These are phyloP conservation scores for Brachymystax lenok DNA, from an alignment of 2,797 vertebrate genomes.

Conservation along the genomic window DNA sequence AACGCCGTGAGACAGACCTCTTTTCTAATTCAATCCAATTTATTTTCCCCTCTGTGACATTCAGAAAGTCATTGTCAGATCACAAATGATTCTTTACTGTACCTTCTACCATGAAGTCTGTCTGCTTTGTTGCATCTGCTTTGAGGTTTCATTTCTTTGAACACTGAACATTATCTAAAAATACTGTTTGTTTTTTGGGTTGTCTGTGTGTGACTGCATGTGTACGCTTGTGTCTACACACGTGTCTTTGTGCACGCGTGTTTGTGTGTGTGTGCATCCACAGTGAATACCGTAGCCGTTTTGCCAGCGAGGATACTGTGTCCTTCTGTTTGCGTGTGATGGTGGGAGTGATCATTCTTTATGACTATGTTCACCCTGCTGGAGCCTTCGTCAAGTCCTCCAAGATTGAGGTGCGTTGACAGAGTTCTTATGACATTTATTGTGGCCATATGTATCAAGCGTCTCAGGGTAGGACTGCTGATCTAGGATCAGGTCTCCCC, in stretches of 20 bases:
- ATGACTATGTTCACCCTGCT: slow-evolving; percentile 94
- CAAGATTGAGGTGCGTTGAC: slow-evolving; percentile 89
- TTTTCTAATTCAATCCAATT: neutral
- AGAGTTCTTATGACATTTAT: neutral
- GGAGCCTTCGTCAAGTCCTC: slow-evolving; percentile 95
- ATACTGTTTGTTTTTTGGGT: neutral
- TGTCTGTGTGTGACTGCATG: slow-evolving; percentile 30
- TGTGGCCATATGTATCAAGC: neutral
- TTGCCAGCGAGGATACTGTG: slow-evolving; percentile 93
- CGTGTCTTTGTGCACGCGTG: slow-evolving; percentile 4
- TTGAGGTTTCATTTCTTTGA: neutral
- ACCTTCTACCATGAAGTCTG: no score
- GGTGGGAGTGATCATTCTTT: slow-evolving; percentile 98
- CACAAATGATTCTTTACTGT: neutral
- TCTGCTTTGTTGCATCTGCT: neutral
- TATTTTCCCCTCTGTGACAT: neutral
- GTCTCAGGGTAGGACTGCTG: neutral
- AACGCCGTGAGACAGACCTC: slow-evolving; percentile 86
- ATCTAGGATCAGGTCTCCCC: neutral
- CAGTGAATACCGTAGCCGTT: slow-evolving; percentile 94
- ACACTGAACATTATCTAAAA: neutral
- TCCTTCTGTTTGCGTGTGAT: slow-evolving; percentile 96
- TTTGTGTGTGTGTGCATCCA: slow-evolving; percentile 26
- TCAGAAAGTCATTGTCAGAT: neutral
- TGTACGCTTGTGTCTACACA: slow-evolving; percentile 21